These are phyloP conservation scores for Paratilapia polleni DNA, from an alignment of 2,113 vertebrate genomes.

Conservation along the genomic window DNA sequence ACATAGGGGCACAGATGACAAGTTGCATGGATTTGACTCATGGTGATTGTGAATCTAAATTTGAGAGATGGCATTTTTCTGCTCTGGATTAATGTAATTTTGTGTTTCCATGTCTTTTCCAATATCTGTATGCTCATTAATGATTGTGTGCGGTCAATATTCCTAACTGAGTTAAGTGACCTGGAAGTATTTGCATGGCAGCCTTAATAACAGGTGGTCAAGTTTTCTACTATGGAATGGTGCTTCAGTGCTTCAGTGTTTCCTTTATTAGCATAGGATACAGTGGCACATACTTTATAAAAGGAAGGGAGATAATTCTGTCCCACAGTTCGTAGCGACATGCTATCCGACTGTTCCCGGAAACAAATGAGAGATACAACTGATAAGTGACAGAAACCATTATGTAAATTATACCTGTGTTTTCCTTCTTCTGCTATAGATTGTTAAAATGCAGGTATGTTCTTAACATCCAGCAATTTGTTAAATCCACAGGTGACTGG, in stretches of 20 bases:
- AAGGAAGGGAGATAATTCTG: not conserved
- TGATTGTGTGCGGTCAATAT: not conserved
- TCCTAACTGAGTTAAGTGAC: not conserved
- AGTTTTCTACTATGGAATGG: not conserved
- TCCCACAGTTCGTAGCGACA: not conserved
- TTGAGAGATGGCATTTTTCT: not conserved
- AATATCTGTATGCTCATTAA: not conserved
- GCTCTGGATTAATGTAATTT: not conserved
- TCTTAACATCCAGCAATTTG: not conserved
- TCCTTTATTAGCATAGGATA: not conserved
- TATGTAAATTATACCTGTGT: not conserved
- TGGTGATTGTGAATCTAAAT: not conserved
- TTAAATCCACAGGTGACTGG: not conserved
- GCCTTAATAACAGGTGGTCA: not conserved
- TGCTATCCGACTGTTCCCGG: not conserved
- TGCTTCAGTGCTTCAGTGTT: not conserved
- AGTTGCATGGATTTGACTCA: conserved; percentile 19
- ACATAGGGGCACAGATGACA: conserved; percentile 11
- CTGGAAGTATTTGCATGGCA: not conserved
- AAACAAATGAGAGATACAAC: not conserved
- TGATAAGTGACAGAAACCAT: not conserved
- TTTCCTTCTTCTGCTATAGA: not conserved
- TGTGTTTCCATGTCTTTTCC: not conserved
- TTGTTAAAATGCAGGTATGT: not conserved
- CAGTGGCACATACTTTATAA: not conserved